Evolutionary conservation across 2,888 invertebrate genomes (phyloP), one percentile per base, ranked within the genome.

Genomic region (Idaea biselata): DNA sequence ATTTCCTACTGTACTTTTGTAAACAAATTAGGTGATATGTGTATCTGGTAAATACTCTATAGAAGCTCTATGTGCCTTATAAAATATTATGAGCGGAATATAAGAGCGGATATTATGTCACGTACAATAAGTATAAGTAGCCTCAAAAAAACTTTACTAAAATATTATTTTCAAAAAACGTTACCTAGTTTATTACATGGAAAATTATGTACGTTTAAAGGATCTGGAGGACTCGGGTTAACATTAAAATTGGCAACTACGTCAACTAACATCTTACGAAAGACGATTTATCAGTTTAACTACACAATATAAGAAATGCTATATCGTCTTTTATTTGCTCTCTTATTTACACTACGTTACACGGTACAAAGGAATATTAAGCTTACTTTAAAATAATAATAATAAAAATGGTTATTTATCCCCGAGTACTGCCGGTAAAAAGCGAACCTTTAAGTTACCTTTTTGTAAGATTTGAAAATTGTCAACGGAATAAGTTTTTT

Each of bases 221-320:
- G 44, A 44, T 44, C 11, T 44, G 44, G 44, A 44, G 44, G 44
- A 44, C 44, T 44, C 68, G 69, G 64, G 66, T 67, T 64, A 68
- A 68, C 68, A 69, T 71, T 64, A 65, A 62, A 33, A 73, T 68
- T 67, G 68, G 70, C 65, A 66, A 68, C 60, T 72, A 69, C 68
- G 73, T 69, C 71, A 66, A 70, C 44, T 44, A 44, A 44, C 44
- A 33, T 33, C 33, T 33, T 33, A 33, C 33, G 5, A 33, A 33
- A 44, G 44, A 44, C 44, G 44, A 44, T 44, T 44, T 0, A 44
- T 44, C 11, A 44, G 11, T 3, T 44, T 73, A 73, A 72, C 71
- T 73, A 25, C 25, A 25, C 25, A 25, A 25, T 25, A 75, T 67
- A 73, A 72, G 74, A 73, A 65, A 62, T 44, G 44, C 44, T 44